These are phyloP conservation scores for Tichodroma muraria DNA, from an alignment of 2,113 vertebrate species.

Conservation along the genomic window DNA sequence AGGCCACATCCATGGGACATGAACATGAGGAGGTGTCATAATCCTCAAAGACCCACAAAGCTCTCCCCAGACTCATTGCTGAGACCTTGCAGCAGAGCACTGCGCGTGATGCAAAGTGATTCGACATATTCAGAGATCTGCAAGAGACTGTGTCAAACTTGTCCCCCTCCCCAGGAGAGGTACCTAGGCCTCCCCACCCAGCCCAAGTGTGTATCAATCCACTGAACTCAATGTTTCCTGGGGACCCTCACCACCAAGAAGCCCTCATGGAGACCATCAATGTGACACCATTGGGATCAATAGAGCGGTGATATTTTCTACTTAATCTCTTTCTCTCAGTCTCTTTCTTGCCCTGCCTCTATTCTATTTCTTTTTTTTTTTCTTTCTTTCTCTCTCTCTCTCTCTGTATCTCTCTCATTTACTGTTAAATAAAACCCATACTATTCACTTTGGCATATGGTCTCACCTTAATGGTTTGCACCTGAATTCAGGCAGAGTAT, in stretches of 20 bases:
- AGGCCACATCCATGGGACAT: background rate
- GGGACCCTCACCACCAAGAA: background rate
- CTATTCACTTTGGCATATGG: background rate
- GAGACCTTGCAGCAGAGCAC: background rate
- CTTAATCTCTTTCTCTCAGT: background rate
- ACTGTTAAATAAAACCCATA: background rate
- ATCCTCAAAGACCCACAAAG: background rate
- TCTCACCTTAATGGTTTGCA: background rate
- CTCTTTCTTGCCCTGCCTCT: background rate
- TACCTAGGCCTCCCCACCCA: background rate
- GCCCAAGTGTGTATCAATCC: background rate
- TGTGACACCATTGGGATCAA: fast-evolving
- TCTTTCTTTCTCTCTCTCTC: background rate
- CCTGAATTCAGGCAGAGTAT: background rate
- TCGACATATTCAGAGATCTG: background rate
- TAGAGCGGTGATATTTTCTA: background rate
- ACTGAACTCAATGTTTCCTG: background rate
- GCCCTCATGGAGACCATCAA: background rate
- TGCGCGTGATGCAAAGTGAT: fast-evolving
- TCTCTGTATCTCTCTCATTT: background rate
- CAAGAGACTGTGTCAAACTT: background rate
- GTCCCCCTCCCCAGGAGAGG: no score
- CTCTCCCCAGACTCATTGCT: background rate
- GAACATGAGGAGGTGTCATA: background rate
- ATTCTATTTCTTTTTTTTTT: background rate